These are phyloP conservation scores for Mizuhopecten yessoensis DNA, from an alignment of 1,140 invertebrate genomes.

Conservation along the genomic window DNA sequence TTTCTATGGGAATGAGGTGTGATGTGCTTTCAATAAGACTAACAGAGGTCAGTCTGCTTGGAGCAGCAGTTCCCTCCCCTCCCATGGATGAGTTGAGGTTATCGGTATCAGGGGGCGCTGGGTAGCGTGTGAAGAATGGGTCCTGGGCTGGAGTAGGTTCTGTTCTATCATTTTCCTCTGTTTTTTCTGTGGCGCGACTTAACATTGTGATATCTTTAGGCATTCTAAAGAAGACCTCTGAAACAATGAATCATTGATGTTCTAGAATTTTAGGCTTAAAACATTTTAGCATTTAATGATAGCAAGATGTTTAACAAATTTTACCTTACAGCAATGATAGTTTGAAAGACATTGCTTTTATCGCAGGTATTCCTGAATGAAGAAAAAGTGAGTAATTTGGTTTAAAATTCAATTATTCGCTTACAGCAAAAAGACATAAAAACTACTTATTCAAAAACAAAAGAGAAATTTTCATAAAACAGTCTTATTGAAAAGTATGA, in stretches of 20 bases:
- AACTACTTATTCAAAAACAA: too few species aligned
- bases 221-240: slow-evolving; percentile 6
- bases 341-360: too few species aligned
- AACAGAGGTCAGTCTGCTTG: neutral
- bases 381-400: too few species aligned
- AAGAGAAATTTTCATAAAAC: too few species aligned
- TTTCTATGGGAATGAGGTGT: neutral
- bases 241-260: neutral
- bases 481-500: too few species aligned
- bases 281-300: neutral
- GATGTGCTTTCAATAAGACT: neutral
- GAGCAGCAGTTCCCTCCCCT: slow-evolving; percentile 7
- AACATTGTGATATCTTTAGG: slow-evolving; percentile 55
- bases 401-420: too few species aligned
- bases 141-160: neutral
- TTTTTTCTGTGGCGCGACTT: slow-evolving; percentile 63
- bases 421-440: too few species aligned
- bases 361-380: too few species aligned
- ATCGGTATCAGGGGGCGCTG: slow-evolving; percentile 3
- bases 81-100: neutral
- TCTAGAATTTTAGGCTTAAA: neutral
- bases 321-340: too few species aligned
- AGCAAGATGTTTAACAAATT: too few species aligned
- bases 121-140: neutral
- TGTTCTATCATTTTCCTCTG: slow-evolving; percentile 47